Base-by-base conservation (phyloP, 2,888 invertebrate genomes). In the Hirtodrosophila alboralis region DNA sequence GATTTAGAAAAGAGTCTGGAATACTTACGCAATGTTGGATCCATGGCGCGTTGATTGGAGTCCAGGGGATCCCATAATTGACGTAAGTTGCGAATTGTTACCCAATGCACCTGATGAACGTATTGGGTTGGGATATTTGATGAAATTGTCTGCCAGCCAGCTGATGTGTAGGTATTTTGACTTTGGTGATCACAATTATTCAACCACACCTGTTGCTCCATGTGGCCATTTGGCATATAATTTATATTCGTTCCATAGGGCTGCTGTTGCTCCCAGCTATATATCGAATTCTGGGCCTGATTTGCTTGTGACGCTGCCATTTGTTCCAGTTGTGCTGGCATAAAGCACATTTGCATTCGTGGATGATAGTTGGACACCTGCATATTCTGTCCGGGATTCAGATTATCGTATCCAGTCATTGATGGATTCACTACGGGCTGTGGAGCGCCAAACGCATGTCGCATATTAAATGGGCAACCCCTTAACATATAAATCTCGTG, bases 31-130 rank as follows among this genome's bases (percentile, higher is more conserved):
- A 28, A 4, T 0, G 37, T 71, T 0, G 72, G 70, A 54, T 67
- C 72, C 6, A 10, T 12, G 5, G 1, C 4, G 9, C 37, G 44
- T 3, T 10, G 13, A 21, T 5, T 37, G 0, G 4, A 4, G 3
- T 62, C 48, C 12, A 54, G 12, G 0, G 70, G 70, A 10, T 67
- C 40, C 70, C 70, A 71, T 2, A 67, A 9, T 26, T 34, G 54
- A 0, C 26, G 58, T 0, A 58, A 51, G 8, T 54, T 21, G 9
- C 43, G 1, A 0, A 71, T 10, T 1, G 62, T 26, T 26, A 45
- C 51, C 72, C 72, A 71, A 1, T 31, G n/a, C 0, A 37, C 26
- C 2, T 6, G 4, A 1, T 51, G n/a, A n/a, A n/a, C 40, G 13
- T n/a, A 23, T 4, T 27, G 4, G 1, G 14, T 1, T 4, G 6